A percentile compares a stretch with the other conserved stretches of the same genome.
Conservation (phyloP, 2,113 vertebrate genomes). For the Sinosuthora webbiana region DNA sequence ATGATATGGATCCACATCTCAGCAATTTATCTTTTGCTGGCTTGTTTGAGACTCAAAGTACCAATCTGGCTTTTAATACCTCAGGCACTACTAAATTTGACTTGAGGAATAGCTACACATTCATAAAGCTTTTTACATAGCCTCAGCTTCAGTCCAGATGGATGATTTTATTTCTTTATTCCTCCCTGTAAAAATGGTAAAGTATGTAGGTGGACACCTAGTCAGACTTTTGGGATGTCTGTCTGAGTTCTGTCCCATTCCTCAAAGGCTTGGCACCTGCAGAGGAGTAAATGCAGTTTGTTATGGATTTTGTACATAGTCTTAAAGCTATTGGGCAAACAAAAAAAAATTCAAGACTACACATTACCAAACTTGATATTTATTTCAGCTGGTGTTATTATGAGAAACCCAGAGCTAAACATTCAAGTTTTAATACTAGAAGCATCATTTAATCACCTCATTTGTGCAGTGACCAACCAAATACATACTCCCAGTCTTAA, state of each 20-base stretch:
- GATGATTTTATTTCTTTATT: neutral
- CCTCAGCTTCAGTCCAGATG: neutral
- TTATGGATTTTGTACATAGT: neutral
- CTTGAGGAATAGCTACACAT: neutral
- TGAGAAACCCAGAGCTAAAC: neutral
- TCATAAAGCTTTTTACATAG: neutral
- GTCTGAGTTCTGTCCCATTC: neutral
- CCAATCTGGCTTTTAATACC: slow-evolving; percentile 10
- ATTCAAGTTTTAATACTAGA: neutral
- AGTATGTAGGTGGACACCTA: neutral
- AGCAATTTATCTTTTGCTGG: slow-evolving; percentile 12
- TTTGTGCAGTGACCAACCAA: neutral
- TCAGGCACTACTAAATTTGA: neutral
- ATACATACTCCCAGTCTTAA: neutral
- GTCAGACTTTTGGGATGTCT: neutral
- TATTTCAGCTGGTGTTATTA: neutral
- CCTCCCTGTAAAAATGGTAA: neutral
- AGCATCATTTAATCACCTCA: neutral
- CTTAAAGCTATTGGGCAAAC: neutral
- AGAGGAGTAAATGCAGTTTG: neutral
- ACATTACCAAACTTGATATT: neutral
- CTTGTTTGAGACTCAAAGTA: neutral
- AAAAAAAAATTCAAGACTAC: neutral
- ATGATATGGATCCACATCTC: neutral
- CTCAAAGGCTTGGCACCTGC: neutral